phyloP scores from a whole-genome alignment of 1,140 invertebrate genomes.

The Apis laboriosa region DNA sequence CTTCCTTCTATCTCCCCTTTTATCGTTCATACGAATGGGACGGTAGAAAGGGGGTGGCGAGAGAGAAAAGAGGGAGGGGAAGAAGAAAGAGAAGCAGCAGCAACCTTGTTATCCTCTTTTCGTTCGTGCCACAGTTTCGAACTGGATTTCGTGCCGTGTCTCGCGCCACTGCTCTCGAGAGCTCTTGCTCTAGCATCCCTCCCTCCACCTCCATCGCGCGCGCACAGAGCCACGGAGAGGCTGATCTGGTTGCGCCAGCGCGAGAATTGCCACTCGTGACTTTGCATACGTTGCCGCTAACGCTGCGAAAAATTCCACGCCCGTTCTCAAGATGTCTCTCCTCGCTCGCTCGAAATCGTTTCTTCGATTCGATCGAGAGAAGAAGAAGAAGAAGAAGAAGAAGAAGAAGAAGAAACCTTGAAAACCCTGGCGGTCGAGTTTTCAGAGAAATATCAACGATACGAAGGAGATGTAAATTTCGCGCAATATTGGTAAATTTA shows the following conservation, averaged over 20 bases:
- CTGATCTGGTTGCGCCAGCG: slow-evolving; percentile 55
- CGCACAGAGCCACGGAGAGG: not conserved
- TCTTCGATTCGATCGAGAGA: too few species aligned
- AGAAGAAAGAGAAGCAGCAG: not conserved
- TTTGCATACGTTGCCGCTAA: slow-evolving; percentile 58
- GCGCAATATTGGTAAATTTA: too few species aligned
- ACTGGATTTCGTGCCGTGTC: slow-evolving; percentile 59
- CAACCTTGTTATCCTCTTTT: slow-evolving; percentile 13
- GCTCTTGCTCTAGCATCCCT: slow-evolving; percentile 25
- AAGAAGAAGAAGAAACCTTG: too few species aligned
- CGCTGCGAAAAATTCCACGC: slow-evolving; percentile 44
- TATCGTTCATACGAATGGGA: not conserved
- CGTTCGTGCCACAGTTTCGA: slow-evolving; percentile 45
- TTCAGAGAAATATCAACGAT: too few species aligned
- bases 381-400: too few species aligned
- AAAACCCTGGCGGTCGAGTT: too few species aligned
- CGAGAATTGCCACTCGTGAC: slow-evolving; percentile 61
- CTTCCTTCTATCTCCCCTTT: not conserved
- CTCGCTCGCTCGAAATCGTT: too few species aligned
- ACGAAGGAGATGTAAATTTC: too few species aligned
- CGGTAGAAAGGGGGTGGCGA: too few species aligned
- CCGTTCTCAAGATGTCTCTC: slow-evolving; percentile 1
- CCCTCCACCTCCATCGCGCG: not conserved
- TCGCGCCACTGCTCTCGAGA: slow-evolving; percentile 44
- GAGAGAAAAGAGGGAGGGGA: not conserved